Percentiles rank a stretch among this genome's conserved stretches.
Evolutionary conservation across 2,797 vertebrate species (phyloP).

Genomic region (Enteromius fasciolatus): DNA sequence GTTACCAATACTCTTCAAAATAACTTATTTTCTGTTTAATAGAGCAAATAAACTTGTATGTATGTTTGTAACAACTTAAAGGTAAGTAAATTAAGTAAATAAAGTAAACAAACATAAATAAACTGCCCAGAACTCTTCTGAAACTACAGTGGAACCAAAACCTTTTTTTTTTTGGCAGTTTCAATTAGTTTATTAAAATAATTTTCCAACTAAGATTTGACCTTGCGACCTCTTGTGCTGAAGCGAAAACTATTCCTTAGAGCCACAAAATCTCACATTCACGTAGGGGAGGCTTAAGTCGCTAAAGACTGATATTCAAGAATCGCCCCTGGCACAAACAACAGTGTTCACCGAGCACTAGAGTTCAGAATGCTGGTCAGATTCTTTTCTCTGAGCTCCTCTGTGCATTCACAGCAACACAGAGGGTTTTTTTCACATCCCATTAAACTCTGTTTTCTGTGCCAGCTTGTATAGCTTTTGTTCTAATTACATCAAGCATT

Average conservation of each 20-base stretch:
- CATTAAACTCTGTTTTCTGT: slow-evolving; percentile 9
- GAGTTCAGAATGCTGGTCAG: background rate
- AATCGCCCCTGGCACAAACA: slow-evolving; percentile 8
- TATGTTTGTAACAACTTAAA: background rate
- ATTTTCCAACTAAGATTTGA: background rate
- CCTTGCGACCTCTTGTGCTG: background rate
- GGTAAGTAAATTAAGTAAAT: too few species aligned
- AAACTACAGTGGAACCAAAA: background rate
- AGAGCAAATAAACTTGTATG: background rate
- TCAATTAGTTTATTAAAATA: background rate
- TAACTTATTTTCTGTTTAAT: background rate
- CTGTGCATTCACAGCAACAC: background rate
- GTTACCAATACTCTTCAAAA: background rate
- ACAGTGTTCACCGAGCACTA: background rate
- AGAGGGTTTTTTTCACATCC: background rate
- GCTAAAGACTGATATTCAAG: background rate
- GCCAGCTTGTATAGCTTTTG: background rate
- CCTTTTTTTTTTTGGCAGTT: background rate
- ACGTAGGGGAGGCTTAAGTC: background rate
- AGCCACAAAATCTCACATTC: slow-evolving; percentile 3
- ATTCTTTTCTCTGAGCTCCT: background rate
- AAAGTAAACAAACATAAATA: too few species aligned
- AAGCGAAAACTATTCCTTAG: background rate
- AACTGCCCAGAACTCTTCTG: background rate
- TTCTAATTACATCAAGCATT: background rate